Evolutionary conservation across 2,113 vertebrate genomes (phyloP), one percentile per base, ranked within the genome.

Genomic region (Pelvicachromis taeniatus): DNA sequence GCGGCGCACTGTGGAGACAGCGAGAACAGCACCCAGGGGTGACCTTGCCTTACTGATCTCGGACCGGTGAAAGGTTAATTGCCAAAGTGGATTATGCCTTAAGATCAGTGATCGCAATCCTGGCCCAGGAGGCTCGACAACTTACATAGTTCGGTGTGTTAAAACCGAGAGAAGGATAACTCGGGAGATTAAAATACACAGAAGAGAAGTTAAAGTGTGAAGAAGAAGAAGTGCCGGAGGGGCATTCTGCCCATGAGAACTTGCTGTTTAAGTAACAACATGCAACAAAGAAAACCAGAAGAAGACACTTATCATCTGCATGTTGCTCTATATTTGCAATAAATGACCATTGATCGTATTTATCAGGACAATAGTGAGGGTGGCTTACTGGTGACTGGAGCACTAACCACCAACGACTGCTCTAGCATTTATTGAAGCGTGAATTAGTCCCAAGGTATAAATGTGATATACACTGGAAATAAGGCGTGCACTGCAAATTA

Each of bases 11-110:
- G 93, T 88, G 92, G 92, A 95, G 93, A 81, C 86, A 80, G 55
- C 6, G 83, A 85, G 93, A 91, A 91, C 95, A 89, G 94, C 91
- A 92, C 84, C 93, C 91, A 91, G 91, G 94, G 94, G 95, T 96
- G 95, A 96, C 95, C 95, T 95, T 96, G 95, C 90, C 87, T 78
- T 33, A 82, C 92, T 92, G 95, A 96, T 95, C 94, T 93, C 90
- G 91, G 88, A 92, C 92, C 86, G 92, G 89, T 94, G 90, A 94
- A 95, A 96, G 94, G 95, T 95, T 95, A 95, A 96, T 94, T 95
- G 94, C 90, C 91, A 93, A 95, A 96, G 91, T 95, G 93, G 96
- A 96, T 96, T 96, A 96, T 77, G 86, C 85, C 80, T 94, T 93
- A 92, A 94, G 89, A 95, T 92, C 90, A 91, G 92, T 80, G 92